A percentile compares a stretch with the other conserved stretches of the same genome.
Conservation (phyloP, 2,888 invertebrate genomes). For the Andricus quercusramuli region DNA sequence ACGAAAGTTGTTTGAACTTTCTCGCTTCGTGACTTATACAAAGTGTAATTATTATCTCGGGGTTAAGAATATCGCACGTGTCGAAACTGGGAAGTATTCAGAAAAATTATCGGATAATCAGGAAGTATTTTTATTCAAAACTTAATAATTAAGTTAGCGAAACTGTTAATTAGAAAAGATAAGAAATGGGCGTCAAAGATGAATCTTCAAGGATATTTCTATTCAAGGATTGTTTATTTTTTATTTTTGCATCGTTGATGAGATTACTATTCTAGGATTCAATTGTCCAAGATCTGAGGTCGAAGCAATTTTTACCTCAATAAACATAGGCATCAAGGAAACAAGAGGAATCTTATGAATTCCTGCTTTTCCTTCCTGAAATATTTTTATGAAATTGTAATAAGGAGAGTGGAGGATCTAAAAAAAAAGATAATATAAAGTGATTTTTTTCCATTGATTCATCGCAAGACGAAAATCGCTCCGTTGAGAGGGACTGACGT, state of each 20-base stretch:
- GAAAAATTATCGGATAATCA: neutral
- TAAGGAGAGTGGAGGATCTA: too few species aligned
- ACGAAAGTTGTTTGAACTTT: conserved; percentile 34
- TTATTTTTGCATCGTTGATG: conserved; percentile 14
- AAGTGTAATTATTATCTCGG: conserved; percentile 32
- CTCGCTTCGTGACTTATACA: conserved; percentile 35
- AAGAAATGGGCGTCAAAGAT: conserved; percentile 27
- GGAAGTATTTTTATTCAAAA: neutral
- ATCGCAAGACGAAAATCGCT: too few species aligned
- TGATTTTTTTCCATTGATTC: too few species aligned
- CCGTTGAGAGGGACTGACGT: too few species aligned
- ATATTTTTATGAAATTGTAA: too few species aligned
- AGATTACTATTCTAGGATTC: conserved; percentile 18
- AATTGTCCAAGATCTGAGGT: conserved; percentile 1
- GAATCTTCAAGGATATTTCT: conserved; percentile 17
- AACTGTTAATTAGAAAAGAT: conserved; percentile 9
- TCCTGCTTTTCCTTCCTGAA: neutral
- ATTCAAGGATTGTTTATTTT: conserved; percentile 30
- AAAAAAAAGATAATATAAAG: too few species aligned
- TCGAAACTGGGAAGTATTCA: conserved; percentile 13
- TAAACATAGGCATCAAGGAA: neutral
- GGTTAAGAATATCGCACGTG: conserved; percentile 29
- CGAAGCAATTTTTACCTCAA: conserved; percentile 4
- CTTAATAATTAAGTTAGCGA: neutral
- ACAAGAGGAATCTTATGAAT: neutral